Percentiles rank a stretch among this genome's conserved stretches.
Conservation (phyloP, 1,140 invertebrate genomes). For the Akabosia matsudoensis region DNA sequence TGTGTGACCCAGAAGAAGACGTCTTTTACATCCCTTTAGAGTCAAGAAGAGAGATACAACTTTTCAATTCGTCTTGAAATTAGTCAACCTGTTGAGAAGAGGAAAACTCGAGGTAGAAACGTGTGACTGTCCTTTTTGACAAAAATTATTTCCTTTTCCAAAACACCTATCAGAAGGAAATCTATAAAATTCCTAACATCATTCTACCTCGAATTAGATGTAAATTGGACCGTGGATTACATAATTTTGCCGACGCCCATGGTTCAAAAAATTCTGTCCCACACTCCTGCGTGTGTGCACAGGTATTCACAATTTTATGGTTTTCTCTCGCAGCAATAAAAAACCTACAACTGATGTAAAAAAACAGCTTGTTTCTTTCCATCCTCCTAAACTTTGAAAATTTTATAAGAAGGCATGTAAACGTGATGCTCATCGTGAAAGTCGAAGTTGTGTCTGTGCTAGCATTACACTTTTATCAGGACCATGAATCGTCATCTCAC, state of each 20-base stretch:
- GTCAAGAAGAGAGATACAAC: background rate
- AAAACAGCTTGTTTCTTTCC: no score
- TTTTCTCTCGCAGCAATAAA: no score
- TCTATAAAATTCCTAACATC: constrained; percentile 19
- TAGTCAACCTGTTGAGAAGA: constrained; percentile 4
- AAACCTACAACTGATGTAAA: no score
- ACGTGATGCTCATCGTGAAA: no score
- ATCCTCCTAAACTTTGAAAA: no score
- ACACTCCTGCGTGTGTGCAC: background rate
- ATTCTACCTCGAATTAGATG: background rate
- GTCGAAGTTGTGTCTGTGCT: background rate
- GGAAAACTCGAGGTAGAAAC: background rate
- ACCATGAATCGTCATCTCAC: background rate
- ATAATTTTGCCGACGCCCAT: constrained; percentile 19
- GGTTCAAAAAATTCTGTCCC: background rate
- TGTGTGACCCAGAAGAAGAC: background rate
- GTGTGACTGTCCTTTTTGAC: background rate
- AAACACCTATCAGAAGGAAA: background rate
- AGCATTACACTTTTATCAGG: background rate
- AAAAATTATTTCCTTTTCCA: constrained; percentile 8
- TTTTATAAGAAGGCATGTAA: no score
- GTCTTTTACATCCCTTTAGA: background rate
- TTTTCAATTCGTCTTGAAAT: constrained; percentile 10
- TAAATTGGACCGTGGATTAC: constrained; percentile 1
- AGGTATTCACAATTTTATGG: no score